Conservation (phyloP, 2,888 invertebrate species). For the Clunio marinus region DNA sequence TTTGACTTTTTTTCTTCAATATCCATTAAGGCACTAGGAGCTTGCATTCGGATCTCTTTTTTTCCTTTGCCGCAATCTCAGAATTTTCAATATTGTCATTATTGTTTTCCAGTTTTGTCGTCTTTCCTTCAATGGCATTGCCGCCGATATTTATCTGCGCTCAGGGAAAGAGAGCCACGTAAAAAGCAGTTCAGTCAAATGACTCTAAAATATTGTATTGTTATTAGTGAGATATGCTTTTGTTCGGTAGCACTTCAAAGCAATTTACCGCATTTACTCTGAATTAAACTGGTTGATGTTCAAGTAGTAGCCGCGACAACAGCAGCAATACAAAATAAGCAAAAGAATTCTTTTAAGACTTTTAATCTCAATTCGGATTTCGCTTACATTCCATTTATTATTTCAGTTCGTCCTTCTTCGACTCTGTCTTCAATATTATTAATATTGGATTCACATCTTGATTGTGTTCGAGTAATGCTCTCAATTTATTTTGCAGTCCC, state of each 20-base stretch:
- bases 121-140: background rate
- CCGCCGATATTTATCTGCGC: conserved; percentile 10
- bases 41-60: too few relatives aligned
- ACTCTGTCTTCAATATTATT: background rate
- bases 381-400: conserved; percentile 30
- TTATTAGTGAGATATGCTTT: conserved; percentile 38
- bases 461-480: conserved; percentile 27
- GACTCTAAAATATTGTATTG: conserved; percentile 37
- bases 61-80: background rate
- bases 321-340: too few relatives aligned
- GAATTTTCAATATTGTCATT: conserved; percentile 3
- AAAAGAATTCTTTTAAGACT: conserved; percentile 33
- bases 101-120: conserved; percentile 6
- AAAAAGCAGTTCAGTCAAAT: conserved; percentile 31
- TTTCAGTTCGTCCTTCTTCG: background rate
- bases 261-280: background rate
- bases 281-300: conserved; percentile 2
- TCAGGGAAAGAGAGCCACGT: too few relatives aligned
- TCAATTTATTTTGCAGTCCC: background rate
- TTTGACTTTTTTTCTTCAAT: too few relatives aligned
- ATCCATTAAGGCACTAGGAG: too few relatives aligned
- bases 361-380: conserved; percentile 33
- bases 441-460: conserved; percentile 28
- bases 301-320: background rate
- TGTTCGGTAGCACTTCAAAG: conserved; percentile 38